Conservation (phyloP, 2,888 invertebrate species). For the Theretra japonica region DNA sequence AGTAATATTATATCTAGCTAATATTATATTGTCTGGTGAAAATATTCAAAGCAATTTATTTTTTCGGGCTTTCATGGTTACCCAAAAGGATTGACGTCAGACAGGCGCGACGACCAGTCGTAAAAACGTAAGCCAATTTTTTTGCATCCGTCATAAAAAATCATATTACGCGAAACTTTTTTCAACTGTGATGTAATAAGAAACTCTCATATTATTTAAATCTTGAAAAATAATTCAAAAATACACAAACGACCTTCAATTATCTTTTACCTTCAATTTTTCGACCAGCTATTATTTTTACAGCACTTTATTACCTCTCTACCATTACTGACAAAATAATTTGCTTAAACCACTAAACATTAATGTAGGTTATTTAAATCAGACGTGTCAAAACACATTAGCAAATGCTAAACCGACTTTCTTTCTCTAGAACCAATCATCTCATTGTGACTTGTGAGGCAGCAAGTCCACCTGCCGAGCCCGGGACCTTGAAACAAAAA, state of each 20-base stretch:
- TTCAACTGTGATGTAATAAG: too few relatives aligned
- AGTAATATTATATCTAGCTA: too few relatives aligned
- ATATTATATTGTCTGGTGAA: too few relatives aligned
- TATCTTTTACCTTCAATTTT: background rate
- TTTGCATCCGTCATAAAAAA: too few relatives aligned
- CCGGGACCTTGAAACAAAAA: conserved; percentile 55
- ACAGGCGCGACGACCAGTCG: too few relatives aligned
- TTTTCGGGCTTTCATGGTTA: too few relatives aligned
- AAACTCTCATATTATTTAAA: too few relatives aligned
- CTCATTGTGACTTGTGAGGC: conserved; percentile 32
- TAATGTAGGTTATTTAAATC: conserved; percentile 5
- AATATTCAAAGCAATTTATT: too few relatives aligned
- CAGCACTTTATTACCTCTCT: background rate
- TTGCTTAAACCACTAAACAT: background rate
- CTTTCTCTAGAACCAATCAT: conserved; percentile 28
- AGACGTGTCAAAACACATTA: conserved; percentile 12
- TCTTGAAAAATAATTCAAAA: too few relatives aligned
- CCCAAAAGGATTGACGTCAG: too few relatives aligned
- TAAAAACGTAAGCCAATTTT: too few relatives aligned
- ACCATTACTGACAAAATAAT: background rate
- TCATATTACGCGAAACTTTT: too few relatives aligned
- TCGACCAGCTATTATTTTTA: background rate
- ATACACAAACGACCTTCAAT: background rate
- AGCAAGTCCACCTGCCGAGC: conserved; percentile 36
- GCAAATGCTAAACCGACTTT: conserved; percentile 4